Conservation (phyloP, 2,113 vertebrate species). For the Ictalurus furcatus region DNA sequence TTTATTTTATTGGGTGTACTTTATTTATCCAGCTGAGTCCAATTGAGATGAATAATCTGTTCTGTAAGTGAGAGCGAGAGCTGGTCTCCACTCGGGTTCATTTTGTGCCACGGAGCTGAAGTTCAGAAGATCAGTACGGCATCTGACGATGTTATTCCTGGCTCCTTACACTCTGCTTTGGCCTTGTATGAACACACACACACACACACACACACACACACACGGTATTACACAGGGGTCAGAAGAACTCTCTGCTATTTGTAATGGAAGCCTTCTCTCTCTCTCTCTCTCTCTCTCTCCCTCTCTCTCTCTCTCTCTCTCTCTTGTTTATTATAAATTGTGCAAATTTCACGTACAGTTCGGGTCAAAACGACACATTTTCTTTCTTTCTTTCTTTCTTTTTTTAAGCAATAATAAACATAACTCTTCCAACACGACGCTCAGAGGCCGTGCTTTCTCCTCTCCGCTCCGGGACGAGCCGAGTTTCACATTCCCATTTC, state of each 20-base stretch:
- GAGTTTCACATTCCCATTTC: background rate
- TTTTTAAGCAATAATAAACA: background rate
- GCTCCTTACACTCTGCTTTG: background rate
- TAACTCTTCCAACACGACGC: background rate
- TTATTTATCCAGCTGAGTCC: conserved; percentile 5
- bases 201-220: conserved; percentile 7
- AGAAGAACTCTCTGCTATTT: conserved; percentile 5
- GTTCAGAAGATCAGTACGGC: background rate
- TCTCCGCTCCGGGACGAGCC: background rate
- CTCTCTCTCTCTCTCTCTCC: background rate
- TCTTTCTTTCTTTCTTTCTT: background rate
- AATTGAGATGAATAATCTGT: background rate
- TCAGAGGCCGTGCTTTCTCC: too few relatives aligned
- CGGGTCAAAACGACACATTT: background rate
- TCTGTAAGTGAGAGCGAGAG: conserved; percentile 2
- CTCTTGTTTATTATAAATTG: conserved; percentile 9
- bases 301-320: background rate
- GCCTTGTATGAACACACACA: background rate
- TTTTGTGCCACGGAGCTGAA: background rate
- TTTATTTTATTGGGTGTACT: conserved; percentile 4
- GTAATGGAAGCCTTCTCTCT: background rate
- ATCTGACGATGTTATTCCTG: conserved; percentile 18
- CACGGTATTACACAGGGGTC: background rate
- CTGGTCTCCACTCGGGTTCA: background rate
- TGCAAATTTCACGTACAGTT: conserved; percentile 36